A percentile compares a stretch with the other conserved stretches of the same genome.
These are phyloP conservation scores for Sturmia bella DNA, from an alignment of 2,888 invertebrate genomes.

Conservation along the genomic window DNA sequence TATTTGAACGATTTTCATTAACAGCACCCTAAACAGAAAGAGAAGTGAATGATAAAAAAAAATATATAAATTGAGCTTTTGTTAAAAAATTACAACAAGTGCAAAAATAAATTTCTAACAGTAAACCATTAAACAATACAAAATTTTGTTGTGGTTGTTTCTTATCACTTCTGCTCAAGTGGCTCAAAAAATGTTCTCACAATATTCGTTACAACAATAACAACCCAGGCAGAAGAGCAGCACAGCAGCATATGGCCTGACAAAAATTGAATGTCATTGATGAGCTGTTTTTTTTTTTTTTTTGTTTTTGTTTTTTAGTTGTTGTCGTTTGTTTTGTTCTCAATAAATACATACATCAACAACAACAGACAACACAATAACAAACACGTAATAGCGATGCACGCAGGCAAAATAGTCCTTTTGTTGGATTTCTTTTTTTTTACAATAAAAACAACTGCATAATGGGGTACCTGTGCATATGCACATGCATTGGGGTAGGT, in stretches of 20 bases:
- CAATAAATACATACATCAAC: too few relatives aligned
- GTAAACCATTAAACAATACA: slow-evolving; percentile 7
- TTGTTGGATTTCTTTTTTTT: slow-evolving; percentile 34
- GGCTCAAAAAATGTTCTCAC: slow-evolving; percentile 52
- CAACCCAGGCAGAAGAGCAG: not conserved
- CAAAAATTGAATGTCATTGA: slow-evolving; percentile 28
- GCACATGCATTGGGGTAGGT: too few relatives aligned
- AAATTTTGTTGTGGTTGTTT: slow-evolving; percentile 22
- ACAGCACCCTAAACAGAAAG: not conserved
- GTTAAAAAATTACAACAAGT: slow-evolving; percentile 15
- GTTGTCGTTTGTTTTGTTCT: slow-evolving; percentile 3
- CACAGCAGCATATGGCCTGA: slow-evolving; percentile 3
- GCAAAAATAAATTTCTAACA: not conserved
- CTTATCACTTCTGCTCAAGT: slow-evolving; percentile 51
- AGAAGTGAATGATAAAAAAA: slow-evolving; percentile 6
- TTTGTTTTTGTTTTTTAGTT: not conserved
- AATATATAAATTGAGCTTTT: slow-evolving; percentile 44
- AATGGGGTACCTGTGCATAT: too few relatives aligned
- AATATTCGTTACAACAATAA: slow-evolving; percentile 45
- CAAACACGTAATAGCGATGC: not conserved
- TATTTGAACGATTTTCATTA: slow-evolving; percentile 12
- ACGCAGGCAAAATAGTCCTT: slow-evolving; percentile 19
- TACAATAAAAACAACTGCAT: not conserved
- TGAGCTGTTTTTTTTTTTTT: not conserved
- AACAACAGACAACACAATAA: too few relatives aligned